Evolutionary conservation across 2,888 invertebrate species (phyloP), one percentile per base, ranked within the genome.

Genomic region (Gymnosoma rotundatum): DNA sequence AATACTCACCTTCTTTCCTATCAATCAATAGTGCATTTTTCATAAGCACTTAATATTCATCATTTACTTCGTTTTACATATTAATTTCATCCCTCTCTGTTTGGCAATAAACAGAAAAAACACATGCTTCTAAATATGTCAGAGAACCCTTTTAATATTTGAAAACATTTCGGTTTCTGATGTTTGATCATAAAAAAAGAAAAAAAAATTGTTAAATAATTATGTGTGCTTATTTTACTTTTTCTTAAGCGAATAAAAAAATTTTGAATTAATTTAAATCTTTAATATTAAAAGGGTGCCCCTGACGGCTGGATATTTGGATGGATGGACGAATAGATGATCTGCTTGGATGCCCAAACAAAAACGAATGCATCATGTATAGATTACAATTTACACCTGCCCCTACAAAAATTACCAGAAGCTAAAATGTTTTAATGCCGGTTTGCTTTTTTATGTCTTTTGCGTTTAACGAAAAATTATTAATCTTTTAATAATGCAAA

Each of bases 1-100:
- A 3, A 87, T 86, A 88, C 63, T 83, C 83, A 67, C 79, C 72
- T 74, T 73, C 63, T 48, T 20, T 80, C 61, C 78, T 76, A 63
- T 45, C 83, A 78, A 80, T 85, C 84, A 86, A 85, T 79, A 86
- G 80, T 87, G 79, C 83, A 86, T 88, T 89, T 89, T 89, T 90
- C 89, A 90, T 90, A 90, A 90, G 90, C 88, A 88, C 61, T 20
- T 56, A 63, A 38, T 50, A 4, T 56, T 48, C 38, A 25, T 61
- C 20, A 69, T 50, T 25, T 14, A 54, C 21, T 67, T 36, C 2
- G 10, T 38, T 48, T 16, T 5, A 12, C n/a, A 25, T 20, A 61
- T 18, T 20, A 67, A 45, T 16, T 38, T 48, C 48, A 66, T 61
- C 32, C 63, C 54, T 66, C 25, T 42, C 18, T 21, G 9, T 58